Evolutionary conservation across 2,888 invertebrate species (phyloP).

Genomic region (Trileptium ribeirensis): DNA sequence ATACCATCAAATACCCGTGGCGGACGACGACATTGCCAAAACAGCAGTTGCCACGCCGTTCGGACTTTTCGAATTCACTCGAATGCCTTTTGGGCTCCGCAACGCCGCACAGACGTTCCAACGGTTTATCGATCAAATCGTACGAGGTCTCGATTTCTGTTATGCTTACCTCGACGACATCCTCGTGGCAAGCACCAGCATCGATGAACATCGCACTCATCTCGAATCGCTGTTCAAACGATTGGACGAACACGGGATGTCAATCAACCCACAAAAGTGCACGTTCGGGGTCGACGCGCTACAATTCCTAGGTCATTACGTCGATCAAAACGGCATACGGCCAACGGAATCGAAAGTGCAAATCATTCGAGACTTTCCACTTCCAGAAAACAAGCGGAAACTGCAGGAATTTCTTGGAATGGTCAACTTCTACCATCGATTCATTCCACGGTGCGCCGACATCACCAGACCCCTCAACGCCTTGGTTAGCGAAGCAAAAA

Average conservation of each 20-base stretch:
- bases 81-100: too few species aligned
- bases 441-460: too few species aligned
- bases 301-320: neutral
- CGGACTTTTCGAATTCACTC: too few species aligned
- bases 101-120: too few species aligned
- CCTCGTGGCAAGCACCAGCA: neutral
- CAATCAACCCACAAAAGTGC: neutral
- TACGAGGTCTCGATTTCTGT: neutral
- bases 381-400: neutral
- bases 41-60: constrained; percentile 16
- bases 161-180: neutral
- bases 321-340: neutral
- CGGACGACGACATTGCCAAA: constrained; percentile 12
- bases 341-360: too few species aligned
- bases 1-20: constrained; percentile 16
- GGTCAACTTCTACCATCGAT: too few species aligned
- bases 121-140: constrained; percentile 1
- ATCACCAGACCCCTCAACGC: too few species aligned
- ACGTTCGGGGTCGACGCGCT: neutral
- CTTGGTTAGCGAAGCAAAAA: neutral
- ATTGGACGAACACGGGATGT: too few species aligned
- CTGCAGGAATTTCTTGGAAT: neutral
- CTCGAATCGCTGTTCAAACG: too few species aligned
- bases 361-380: neutral
- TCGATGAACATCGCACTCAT: neutral